A percentile compares a stretch with the other conserved stretches of the same genome.
These are phyloP conservation scores for Plodia interpunctella DNA, from an alignment of 1,140 invertebrate genomes.

Conservation along the genomic window DNA sequence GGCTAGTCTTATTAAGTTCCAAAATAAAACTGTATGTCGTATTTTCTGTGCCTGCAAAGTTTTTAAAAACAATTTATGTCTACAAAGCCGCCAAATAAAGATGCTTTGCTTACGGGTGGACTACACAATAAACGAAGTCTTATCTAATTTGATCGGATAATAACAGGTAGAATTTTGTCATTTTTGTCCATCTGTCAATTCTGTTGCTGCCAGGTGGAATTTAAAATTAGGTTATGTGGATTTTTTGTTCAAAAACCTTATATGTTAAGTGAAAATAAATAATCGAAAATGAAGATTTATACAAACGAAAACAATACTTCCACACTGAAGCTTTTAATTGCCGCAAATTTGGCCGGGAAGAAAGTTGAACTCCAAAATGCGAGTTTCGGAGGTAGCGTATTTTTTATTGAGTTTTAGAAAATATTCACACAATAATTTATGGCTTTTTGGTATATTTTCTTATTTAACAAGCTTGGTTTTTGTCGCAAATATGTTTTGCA, in stretches of 20 bases:
- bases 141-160: background rate
- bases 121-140: no score
- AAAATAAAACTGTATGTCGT: no score
- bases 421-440: slow-evolving; percentile 15
- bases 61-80: no score
- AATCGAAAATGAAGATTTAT: slow-evolving; percentile 79
- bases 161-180: background rate
- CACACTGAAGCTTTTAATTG: slow-evolving; percentile 82
- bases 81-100: no score
- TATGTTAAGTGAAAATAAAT: slow-evolving; percentile 18
- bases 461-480: background rate
- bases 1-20: no score
- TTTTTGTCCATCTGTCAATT: slow-evolving; percentile 2
- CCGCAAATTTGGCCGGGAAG: slow-evolving; percentile 79
- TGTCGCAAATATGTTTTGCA: background rate
- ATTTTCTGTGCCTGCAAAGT: no score
- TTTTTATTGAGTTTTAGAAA: slow-evolving; percentile 7
- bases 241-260: slow-evolving; percentile 14
- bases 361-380: slow-evolving; percentile 75
- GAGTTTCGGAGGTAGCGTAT: slow-evolving; percentile 75
- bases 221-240: slow-evolving; percentile 31
- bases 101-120: no score
- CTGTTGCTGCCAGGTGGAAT: slow-evolving; percentile 9
- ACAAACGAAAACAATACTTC: slow-evolving; percentile 85
- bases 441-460: no score